Evolutionary conservation across 2,888 invertebrate genomes (phyloP), one percentile per base, ranked within the genome.

Genomic region (Bruchidius siliquastri): DNA sequence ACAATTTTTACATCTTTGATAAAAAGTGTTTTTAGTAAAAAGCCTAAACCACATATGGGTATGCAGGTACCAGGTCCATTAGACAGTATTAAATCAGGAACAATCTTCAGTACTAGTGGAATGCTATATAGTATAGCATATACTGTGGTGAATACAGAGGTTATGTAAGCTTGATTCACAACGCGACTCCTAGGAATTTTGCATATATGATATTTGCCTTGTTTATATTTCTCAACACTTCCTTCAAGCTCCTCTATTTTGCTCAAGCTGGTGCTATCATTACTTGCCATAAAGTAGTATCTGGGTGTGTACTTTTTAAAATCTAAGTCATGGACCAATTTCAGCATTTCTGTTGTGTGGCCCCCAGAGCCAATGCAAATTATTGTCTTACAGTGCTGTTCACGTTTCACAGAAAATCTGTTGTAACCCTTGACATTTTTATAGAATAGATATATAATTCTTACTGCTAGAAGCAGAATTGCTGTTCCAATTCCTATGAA

Each of bases 21-120:
- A 79, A 90, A 92, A 0, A 92, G 84, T 76, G 92, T 89, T 85
- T 93, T 93, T 78, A 93, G 88, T 0, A 96, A 70, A 83, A 94
- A 94, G 20, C 92, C 93, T 72, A 93, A 89, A 73, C 93, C 80
- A 87, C 97, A 97, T 73, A 98, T 88, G 2, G 99, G 99, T 75
- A 99, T 90, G 86, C 99, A 98, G 6, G 97, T 98, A 8, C 98
- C 98, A 69, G 99, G 99, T 0, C 99, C 99, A 88, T 99, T 98
- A 86, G 95, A 96, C 71, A 97, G 87, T 80, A 97, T 90, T 79
- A 97, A 84, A 85, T 96, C 92, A 0, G 98, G 98, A 77, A 89
- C 90, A 80, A 92, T 89, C 71, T 87, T 88, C 80, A 91, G 88
- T 49, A 96, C 86, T 20, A 95, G 80, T 74, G 93, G 93, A 81